Evolutionary conservation across 2,888 invertebrate genomes (phyloP), one percentile per base, ranked within the genome.

Genomic region (Noctua janthe): DNA sequence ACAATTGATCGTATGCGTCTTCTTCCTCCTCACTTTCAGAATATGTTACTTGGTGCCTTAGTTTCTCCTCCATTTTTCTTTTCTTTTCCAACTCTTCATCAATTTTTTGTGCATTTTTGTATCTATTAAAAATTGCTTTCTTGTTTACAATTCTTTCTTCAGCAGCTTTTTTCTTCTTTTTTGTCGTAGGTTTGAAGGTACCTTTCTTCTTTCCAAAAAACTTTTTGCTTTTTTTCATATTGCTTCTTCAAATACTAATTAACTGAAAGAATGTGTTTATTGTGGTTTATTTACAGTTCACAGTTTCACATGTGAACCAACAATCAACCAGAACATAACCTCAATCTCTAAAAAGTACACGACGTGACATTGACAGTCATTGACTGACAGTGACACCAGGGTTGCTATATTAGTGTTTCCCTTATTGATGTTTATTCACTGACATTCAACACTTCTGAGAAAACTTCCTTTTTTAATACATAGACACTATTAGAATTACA

Each of bases 11-110:
- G 89, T 97, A 96, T 7, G 96, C 94, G 94, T 98, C 94, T 87
- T 95, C 95, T 74, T 96, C 96, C 54, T 95, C 96, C 78, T 97
- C 97, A 82, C 97, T 97, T n/a, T 97, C 97, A 43, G 95, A 95
- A 79, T 96, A 97, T 1, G 94, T 94, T 47, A 92, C 92, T 66
- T 95, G 91, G 82, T 94, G 91, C 82, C 94, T 91, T 69, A 96
- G 90, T 82, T 93, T 95, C 20, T 91, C 92, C 78, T 97, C 97
- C 74, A 96, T 88, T 81, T 92, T 91, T 73, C 93, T 93, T 83
- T 96, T 97, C 87, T 95, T 97, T 17, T 92, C 92, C 69, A 97
- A 90, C 78, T 97, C 97, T 87, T 97, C 97, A 81, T 97, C 97
- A 2, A 96, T 89, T 87, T 95, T 95, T 76, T 97, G 96, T 81